Evolutionary conservation across 2,797 vertebrate species (phyloP).

Genomic region (Gambusia yucatana): DNA sequence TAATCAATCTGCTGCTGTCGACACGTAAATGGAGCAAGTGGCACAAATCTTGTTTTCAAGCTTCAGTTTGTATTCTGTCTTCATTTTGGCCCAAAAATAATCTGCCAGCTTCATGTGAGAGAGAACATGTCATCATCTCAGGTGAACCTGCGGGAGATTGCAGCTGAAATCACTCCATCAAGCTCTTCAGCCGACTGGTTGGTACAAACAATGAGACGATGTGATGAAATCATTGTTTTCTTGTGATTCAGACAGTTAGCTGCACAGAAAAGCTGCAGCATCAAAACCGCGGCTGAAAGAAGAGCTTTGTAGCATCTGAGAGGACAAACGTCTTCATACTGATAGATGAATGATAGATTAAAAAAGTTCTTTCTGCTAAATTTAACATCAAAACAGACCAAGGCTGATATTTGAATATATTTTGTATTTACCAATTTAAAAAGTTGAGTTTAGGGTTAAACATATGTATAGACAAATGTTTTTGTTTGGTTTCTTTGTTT

Average conservation of each 20-base stretch:
- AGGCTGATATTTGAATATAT: too few relatives aligned
- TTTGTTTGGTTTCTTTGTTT: too few relatives aligned
- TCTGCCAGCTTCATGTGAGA: not conserved
- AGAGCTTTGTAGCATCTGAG: not conserved
- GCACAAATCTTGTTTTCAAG: not conserved
- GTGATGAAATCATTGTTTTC: not conserved
- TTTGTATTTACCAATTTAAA: too few relatives aligned
- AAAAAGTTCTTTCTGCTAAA: too few relatives aligned
- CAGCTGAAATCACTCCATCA: conserved; percentile 1
- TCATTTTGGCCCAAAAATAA: not conserved
- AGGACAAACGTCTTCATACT: too few relatives aligned
- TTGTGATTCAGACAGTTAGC: not conserved
- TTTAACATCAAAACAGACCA: too few relatives aligned
- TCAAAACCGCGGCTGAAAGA: not conserved
- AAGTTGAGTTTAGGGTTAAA: too few relatives aligned
- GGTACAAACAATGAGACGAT: not conserved
- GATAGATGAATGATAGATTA: too few relatives aligned
- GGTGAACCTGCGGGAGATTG: not conserved
- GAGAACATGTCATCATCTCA: not conserved
- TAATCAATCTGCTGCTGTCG: not conserved
- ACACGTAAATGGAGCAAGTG: not conserved
- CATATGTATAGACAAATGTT: too few relatives aligned
- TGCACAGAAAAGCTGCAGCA: not conserved
- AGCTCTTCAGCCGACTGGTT: not conserved
- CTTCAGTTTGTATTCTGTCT: not conserved